A percentile compares a stretch with the other conserved stretches of the same genome.
Conservation (phyloP, 2,113 vertebrate genomes). For the Ellobius talpinus region DNA sequence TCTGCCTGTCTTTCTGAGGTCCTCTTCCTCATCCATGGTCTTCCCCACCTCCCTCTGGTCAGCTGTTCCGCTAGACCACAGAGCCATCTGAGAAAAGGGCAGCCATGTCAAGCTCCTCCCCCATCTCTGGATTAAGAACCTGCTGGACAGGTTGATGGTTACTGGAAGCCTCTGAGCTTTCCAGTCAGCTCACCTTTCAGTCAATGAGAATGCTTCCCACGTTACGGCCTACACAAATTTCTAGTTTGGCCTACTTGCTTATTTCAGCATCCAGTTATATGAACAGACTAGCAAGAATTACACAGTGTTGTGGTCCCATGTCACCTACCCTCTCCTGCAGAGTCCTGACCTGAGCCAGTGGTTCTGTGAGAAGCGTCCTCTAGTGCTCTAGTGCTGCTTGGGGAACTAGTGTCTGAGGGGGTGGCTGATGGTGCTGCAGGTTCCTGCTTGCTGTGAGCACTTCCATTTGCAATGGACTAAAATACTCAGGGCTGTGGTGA, state of each 20-base stretch:
- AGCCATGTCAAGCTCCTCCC: background rate
- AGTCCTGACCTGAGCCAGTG: background rate
- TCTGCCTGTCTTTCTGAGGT: background rate
- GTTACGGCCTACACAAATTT: background rate
- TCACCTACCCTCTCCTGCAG: fast-evolving
- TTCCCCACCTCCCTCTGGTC: too few relatives aligned
- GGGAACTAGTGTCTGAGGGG: background rate
- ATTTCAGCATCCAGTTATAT: background rate
- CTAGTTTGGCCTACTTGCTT: background rate
- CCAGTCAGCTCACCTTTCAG: background rate
- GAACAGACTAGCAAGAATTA: background rate
- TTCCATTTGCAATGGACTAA: constrained; percentile 67
- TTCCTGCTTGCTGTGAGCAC: background rate
- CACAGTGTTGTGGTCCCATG: background rate
- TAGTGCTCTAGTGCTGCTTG: background rate
- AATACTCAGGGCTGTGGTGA: constrained; percentile 71
- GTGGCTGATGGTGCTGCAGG: background rate
- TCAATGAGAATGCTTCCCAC: background rate
- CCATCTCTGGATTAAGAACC: background rate
- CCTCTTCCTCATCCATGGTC: background rate
- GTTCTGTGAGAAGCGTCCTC: background rate
- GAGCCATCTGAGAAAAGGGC: background rate
- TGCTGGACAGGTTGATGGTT: background rate
- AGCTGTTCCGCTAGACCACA: background rate
- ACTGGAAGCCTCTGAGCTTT: background rate